These are phyloP conservation scores for Helicolenus hilgendorfi DNA, from an alignment of 2,797 vertebrate species.

Conservation along the genomic window DNA sequence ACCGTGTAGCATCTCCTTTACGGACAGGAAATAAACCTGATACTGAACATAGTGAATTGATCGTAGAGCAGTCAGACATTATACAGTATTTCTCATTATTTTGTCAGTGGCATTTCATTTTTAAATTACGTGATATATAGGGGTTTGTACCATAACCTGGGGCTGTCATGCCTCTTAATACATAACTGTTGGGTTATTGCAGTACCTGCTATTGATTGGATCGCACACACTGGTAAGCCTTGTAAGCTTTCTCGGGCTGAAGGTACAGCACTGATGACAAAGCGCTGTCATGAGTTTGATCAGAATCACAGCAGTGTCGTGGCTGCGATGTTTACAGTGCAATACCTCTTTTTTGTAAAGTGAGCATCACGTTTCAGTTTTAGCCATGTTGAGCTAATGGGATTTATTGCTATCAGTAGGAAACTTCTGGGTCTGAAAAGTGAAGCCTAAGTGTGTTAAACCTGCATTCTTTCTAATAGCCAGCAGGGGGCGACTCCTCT, in stretches of 20 bases:
- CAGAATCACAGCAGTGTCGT: background rate
- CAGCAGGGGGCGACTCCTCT: no score
- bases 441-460: no score
- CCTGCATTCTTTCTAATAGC: no score
- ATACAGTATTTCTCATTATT: background rate
- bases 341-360: background rate
- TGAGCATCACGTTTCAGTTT: background rate
- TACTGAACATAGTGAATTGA: background rate
- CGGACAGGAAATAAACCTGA: background rate
- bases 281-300: background rate
- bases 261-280: background rate
- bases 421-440: no score
- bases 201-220: constrained; percentile 25
- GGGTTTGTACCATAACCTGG: background rate
- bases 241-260: constrained; percentile 2
- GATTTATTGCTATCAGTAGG: background rate
- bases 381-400: background rate
- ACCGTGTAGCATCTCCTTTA: background rate
- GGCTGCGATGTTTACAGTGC: background rate
- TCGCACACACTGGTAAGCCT: background rate
- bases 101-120: background rate
- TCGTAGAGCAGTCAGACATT: background rate
- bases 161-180: constrained; percentile 6
- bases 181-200: background rate
- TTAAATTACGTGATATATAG: background rate